Evolutionary conservation across 2,113 vertebrate species (phyloP), one percentile per base, ranked within the genome.

Genomic region (Tylochromis polylepis): DNA sequence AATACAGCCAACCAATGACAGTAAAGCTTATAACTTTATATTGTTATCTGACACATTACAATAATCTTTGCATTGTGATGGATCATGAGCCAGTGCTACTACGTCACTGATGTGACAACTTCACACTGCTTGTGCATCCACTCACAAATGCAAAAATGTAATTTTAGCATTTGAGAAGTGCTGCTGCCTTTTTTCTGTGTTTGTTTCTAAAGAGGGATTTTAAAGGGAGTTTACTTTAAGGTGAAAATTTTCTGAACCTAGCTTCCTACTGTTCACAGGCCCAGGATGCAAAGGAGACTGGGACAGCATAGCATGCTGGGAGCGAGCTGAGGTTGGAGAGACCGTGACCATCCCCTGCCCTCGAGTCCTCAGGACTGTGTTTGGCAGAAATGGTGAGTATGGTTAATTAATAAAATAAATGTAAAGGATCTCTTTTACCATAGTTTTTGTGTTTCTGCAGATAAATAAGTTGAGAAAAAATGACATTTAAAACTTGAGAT

Each of bases 241-340:
- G 41, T 12, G 1, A 75, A 75, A 20, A 29, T 8, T 0, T 49
- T 75, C 10, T 20, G 6, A 75, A 29, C 10, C 27, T 2, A 12
- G 11, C 1, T 51, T 31, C 27, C 46, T 5, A 14, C 6, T 2
- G 0, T 72, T 38, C 5, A 70, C 89, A 94, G 94, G 57, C 7
- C 24, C 84, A 88, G 97, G 96, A 5, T 95, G 95, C 65, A 92
- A 36, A 90, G 95, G 94, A 83, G 12, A 6, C 0, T 95, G 95
- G 95, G 93, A 95, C 90, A 94, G 83, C 82, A 93, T 94, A 0
- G 89, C 94, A 3, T 95, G 95, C 84, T 95, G 95, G 95, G 85
- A 93, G 15, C 62, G 49, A n/a, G 84, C 92, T 0, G 87, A 56
- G 22, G 11, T 91, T 3, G 94, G 94, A 43, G 77, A 93, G 46